Base-by-base conservation (phyloP, 2,888 invertebrate species). In the Monoplex corrugatus region DNA sequence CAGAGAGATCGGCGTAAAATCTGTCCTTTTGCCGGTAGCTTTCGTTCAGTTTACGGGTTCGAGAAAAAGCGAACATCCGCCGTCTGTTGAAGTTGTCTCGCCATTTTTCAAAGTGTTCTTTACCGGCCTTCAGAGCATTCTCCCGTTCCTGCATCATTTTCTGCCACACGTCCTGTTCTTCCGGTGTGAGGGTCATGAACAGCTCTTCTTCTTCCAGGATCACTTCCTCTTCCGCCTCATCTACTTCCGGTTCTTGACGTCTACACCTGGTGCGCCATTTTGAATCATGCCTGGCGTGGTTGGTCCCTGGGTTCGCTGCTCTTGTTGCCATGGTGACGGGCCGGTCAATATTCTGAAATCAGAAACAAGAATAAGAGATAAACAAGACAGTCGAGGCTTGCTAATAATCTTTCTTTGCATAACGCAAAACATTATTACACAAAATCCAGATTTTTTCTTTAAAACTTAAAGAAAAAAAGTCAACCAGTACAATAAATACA, bases 1-100 rank as follows among this genome's bases (percentile, higher is more conserved):
- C 50, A 16, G 57, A 50, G 16, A 87, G 35, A 2, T 80, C 75
- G n/a, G 28, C 40, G 38, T 87, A 87, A 57, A 87, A 87, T 19
- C 23, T 6, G 13, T 16, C 78, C 2, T 45, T 32, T 40, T 87
- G 87, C 8, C 75, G 75, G 57, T 78, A 87, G 35, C 57, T 57
- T 13, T 87, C 40, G 23, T 87, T 50, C 32, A 89, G 80, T 78
- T 87, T 87, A 19, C 85, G 83, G 16, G 68, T 83, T 23, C 89
- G 89, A 6, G 83, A 72, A 84, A 85, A 84, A 0, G 87, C 89
- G 45, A 89, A 89, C 87, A 89, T 84, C 13, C 89, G 84, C 28
- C 89, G 87, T 13, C 89, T 32, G 38, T 72, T 84, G n/a, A 89
- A 43, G 35, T 32, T 50, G 44, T 89, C 89, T 2, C 38, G 32